Percentiles rank a stretch among this genome's conserved stretches.
These are phyloP conservation scores for Mastigias papua DNA, from an alignment of 30 jellyfish, hydroid and myxozoan species.

Conservation along the genomic window DNA sequence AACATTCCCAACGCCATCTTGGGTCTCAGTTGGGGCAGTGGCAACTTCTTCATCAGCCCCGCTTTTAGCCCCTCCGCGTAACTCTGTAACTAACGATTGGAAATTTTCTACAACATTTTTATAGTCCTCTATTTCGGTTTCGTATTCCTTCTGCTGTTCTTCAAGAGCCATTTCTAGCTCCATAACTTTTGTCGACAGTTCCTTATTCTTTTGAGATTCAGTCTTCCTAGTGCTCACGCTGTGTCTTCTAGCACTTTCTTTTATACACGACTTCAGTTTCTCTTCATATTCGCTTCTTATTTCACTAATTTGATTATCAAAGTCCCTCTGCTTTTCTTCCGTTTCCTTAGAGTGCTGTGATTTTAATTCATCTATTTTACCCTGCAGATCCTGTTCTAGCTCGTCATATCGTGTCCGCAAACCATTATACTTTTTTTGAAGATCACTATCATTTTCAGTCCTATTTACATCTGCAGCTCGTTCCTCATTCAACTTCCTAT, in stretches of 20 bases:
- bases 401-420: slow-evolving; percentile 57
- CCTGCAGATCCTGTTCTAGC: slow-evolving; percentile 51
- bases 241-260: slow-evolving; percentile 94
- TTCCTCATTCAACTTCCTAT: slow-evolving; percentile 45
- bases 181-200: slow-evolving; percentile 66
- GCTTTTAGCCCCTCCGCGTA: slow-evolving; percentile 25
- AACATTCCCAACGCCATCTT: neutral
- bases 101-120: slow-evolving; percentile 39
- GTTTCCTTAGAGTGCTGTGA: slow-evolving; percentile 45
- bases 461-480: slow-evolving; percentile 9
- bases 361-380: slow-evolving; percentile 56
- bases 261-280: slow-evolving; percentile 84
- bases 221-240: slow-evolving; percentile 91
- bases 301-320: slow-evolving; percentile 85
- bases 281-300: slow-evolving; percentile 94
- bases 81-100: slow-evolving; percentile 65
- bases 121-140: slow-evolving; percentile 65
- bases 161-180: slow-evolving; percentile 68
- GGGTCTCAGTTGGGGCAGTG: slow-evolving; percentile 4
- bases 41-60: neutral
- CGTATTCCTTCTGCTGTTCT: slow-evolving; percentile 78
- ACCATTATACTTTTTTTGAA: slow-evolving; percentile 33
- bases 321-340: slow-evolving; percentile 68
- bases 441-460: slow-evolving; percentile 38
- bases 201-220: slow-evolving; percentile 85